phyloP scores from a whole-genome alignment of 2,113 vertebrate species.

The Columbina picui region DNA sequence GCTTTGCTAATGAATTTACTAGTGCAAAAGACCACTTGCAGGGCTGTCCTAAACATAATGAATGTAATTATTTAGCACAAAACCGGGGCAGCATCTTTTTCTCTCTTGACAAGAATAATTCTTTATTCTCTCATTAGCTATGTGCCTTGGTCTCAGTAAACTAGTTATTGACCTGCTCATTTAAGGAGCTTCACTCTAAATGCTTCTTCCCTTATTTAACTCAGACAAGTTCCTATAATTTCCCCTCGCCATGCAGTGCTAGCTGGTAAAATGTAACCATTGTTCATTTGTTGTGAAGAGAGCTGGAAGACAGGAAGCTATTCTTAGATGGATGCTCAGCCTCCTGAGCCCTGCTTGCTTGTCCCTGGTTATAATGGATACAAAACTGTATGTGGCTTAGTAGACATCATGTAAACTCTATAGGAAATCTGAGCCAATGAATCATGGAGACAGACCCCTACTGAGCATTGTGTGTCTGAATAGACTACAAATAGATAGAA shows the following conservation, averaged over 20 bases:
- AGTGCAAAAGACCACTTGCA: constrained; percentile 77
- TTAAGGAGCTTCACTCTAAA: constrained; percentile 78
- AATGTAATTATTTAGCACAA: constrained; percentile 83
- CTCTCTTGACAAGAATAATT: constrained; percentile 80
- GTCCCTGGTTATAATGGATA: constrained; percentile 82
- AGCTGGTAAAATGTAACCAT: constrained; percentile 71
- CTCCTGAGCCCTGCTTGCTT: constrained; percentile 76
- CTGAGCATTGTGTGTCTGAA: constrained; percentile 79
- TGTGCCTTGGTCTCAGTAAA: constrained; percentile 79
- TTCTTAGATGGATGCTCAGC: constrained; percentile 77
- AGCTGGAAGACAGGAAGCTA: constrained; percentile 70
- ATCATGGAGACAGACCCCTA: constrained; percentile 79
- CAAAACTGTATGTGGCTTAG: constrained; percentile 81
- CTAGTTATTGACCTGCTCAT: constrained; percentile 83
- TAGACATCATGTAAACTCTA: constrained; percentile 81
- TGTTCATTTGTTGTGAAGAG: constrained; percentile 76
- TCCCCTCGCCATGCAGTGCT: constrained; percentile 56
- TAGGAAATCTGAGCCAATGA: constrained; percentile 83
- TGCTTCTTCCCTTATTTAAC: constrained; percentile 81
- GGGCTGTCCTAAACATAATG: constrained; percentile 77
- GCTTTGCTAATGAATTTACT: constrained; percentile 83
- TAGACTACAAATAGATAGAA: constrained; percentile 79
- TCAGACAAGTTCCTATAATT: constrained; percentile 73
- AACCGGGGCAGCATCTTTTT: constrained; percentile 76
- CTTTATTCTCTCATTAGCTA: constrained; percentile 82